Percentiles rank a stretch among this genome's conserved stretches.
phyloP scores from a whole-genome alignment of 1,140 invertebrate species.

The Papilio xuthus region DNA sequence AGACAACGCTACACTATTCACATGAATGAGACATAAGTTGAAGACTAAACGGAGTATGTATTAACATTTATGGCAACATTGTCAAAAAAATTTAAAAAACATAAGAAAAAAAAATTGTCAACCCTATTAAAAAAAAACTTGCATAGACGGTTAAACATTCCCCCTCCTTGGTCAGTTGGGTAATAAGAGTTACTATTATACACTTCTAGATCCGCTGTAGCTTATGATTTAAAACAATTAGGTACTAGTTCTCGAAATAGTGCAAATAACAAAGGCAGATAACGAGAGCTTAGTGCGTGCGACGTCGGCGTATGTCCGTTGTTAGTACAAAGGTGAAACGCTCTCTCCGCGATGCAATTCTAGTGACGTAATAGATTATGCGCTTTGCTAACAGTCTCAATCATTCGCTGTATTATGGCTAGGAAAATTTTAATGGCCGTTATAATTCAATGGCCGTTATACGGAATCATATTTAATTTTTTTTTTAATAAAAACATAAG shows the following conservation, averaged over 20 bases:
- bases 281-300: constrained; percentile 30
- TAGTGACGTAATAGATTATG: constrained; percentile 30
- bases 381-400: constrained; percentile 3
- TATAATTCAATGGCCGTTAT: background rate
- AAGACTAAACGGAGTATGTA: background rate
- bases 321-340: constrained; percentile 32
- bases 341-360: constrained; percentile 25
- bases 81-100: too few species aligned
- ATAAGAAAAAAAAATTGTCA: too few species aligned
- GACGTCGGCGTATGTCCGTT: constrained; percentile 10
- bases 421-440: background rate
- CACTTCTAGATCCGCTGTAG: background rate
- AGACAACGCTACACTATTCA: background rate
- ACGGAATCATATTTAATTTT: too few species aligned
- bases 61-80: too few species aligned
- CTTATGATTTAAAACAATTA: background rate
- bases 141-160: too few species aligned
- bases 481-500: too few species aligned
- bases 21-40: background rate
- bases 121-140: too few species aligned
- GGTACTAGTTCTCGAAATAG: background rate
- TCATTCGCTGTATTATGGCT: background rate
- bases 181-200: too few species aligned
- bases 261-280: constrained; percentile 26
- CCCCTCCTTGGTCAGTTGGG: too few species aligned